These are phyloP conservation scores for Uria lomvia DNA, from an alignment of 2,113 vertebrate genomes.

Conservation along the genomic window DNA sequence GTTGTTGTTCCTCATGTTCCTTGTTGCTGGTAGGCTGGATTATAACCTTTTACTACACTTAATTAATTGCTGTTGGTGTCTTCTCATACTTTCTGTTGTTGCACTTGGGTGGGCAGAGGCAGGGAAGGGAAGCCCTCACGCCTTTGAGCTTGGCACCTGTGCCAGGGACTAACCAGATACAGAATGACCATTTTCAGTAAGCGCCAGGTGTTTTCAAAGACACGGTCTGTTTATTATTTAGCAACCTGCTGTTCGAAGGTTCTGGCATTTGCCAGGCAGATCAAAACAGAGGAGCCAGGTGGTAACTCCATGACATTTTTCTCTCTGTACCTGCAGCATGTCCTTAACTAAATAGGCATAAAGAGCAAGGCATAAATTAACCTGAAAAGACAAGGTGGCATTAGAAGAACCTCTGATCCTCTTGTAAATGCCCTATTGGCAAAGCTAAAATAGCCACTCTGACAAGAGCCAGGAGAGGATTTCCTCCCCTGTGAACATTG, in stretches of 20 bases:
- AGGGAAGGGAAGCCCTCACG: neutral
- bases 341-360: slow-evolving; percentile 34
- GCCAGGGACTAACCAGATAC: neutral
- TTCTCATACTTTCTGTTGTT: neutral
- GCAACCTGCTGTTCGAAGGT: slow-evolving; percentile 29
- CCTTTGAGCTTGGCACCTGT: neutral
- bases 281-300: slow-evolving; percentile 10
- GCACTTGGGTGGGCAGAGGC: neutral
- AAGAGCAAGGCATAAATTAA: slow-evolving; percentile 50
- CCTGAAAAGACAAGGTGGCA: neutral
- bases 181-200: neutral
- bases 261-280: slow-evolving; percentile 5
- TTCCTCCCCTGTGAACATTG: neutral
- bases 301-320: neutral
- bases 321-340: neutral
- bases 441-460: neutral
- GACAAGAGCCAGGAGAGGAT: neutral
- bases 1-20: neutral
- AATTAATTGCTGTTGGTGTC: neutral
- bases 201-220: slow-evolving; percentile 3
- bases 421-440: neutral
- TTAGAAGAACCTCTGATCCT: neutral
- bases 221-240: slow-evolving; percentile 38
- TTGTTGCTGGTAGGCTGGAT: neutral
- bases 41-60: neutral